Evolutionary conservation across 2,888 invertebrate genomes (phyloP).

Genomic region (Papilio demoleus): DNA sequence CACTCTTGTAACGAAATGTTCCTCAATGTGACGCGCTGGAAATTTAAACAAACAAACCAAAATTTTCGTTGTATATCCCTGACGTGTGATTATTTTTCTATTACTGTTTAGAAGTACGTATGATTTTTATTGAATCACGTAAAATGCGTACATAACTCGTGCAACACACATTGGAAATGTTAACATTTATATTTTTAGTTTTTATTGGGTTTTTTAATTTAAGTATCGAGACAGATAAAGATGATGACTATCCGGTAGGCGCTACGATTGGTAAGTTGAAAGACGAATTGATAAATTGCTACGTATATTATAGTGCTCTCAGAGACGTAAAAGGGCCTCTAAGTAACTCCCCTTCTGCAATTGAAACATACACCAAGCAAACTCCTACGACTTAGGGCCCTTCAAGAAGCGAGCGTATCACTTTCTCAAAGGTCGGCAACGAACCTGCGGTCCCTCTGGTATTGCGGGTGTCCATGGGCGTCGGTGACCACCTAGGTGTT

Average conservation of each 20-base stretch:
- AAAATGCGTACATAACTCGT: conserved; percentile 12
- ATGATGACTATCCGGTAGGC: conserved; percentile 11
- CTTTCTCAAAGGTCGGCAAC: no score
- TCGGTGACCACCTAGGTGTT: no score
- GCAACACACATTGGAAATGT: background rate
- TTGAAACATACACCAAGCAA: no score
- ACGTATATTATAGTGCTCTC: no score
- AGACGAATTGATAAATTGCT: no score
- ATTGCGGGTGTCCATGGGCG: no score
- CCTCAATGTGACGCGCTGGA: background rate
- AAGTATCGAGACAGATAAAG: background rate
- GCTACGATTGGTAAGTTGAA: conserved; percentile 1
- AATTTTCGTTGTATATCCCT: no score
- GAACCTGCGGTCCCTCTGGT: no score
- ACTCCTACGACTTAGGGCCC: no score
- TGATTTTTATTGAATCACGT: background rate
- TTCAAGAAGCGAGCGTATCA: no score
- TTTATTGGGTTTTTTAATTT: background rate
- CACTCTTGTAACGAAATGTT: background rate
- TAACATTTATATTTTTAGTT: background rate
- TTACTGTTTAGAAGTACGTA: background rate
- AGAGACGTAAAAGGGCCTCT: no score
- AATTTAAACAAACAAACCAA: background rate
- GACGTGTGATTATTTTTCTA: background rate
- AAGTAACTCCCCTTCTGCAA: no score